Base-by-base conservation (phyloP, 2,797 vertebrate species). In the Acanthornis magna region DNA sequence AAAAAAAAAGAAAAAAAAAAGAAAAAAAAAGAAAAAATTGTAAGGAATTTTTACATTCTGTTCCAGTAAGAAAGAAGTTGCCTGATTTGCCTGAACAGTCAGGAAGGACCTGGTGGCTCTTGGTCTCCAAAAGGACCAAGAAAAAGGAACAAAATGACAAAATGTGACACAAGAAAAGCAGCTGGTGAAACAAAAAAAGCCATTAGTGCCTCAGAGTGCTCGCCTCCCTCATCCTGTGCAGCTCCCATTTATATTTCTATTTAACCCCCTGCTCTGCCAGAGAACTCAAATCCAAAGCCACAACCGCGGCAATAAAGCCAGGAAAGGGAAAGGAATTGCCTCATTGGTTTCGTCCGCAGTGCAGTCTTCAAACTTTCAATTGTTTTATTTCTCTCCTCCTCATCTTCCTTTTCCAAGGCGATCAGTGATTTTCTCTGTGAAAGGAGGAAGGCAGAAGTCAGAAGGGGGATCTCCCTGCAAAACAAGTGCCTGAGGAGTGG, bases 291-390 rank as follows among this genome's bases (percentile, higher is more conserved):
- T 11, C 47, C 53, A 73, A 54, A 93, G n/a, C 82, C 72, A 47
- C 15, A 40, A 48, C 27, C 0, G 0, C 13, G 1, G 61, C 0
- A 8, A 51, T 20, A 68, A 62, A 88, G 42, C 16, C 67, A 91
- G 66, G 48, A 83, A 88, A 75, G 5, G 53, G 53, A 88, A 75
- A 4, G 53, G 53, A 91, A 86, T 96, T 97, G 98, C 99, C 99
- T 99, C 99, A 99, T 99, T 18, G 99, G 99, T 93, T 99, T 99
- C 2, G 99, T 99, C 97, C 99, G 97, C 93, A 99, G 98, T 86
- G 99, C 99, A 0, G 99, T 99, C 98, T 99, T 99, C 95, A 99
- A 97, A 96, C 98, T 99, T 97, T 99, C 99, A 1, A 99, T 99
- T 30, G 99, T 99, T 98, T 99, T 99, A 95, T 99, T 99, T 90